phyloP scores from a whole-genome alignment of 2,888 invertebrate species.

The Eubasilissa splendida region DNA sequence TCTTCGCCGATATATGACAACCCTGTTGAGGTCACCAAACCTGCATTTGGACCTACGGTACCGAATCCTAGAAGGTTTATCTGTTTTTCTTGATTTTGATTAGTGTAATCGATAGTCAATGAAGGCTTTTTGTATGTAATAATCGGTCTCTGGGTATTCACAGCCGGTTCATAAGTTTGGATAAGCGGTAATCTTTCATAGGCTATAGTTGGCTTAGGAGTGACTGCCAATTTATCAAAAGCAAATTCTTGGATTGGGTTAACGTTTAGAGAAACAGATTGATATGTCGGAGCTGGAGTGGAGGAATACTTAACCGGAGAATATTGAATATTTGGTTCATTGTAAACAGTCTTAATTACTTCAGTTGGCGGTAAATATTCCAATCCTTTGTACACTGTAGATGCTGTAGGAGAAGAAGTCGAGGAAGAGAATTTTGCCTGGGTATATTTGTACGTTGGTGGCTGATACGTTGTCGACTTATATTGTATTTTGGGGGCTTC shows the following conservation, averaged over 20 bases:
- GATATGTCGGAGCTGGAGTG: constrained; percentile 49
- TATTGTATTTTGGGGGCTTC: constrained; percentile 43
- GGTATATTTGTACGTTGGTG: constrained; percentile 45
- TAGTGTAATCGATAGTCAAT: constrained; percentile 47
- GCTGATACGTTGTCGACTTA: constrained; percentile 52
- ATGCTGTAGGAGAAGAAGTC: constrained; percentile 41
- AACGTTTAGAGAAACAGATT: constrained; percentile 59
- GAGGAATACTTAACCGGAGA: constrained; percentile 48
- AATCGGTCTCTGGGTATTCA: constrained; percentile 61
- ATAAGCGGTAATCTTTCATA: constrained; percentile 53
- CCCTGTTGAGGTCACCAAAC: constrained; percentile 65
- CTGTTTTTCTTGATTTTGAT: constrained; percentile 67
- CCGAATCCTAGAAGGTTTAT: constrained; percentile 67
- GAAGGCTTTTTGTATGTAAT: constrained; percentile 58
- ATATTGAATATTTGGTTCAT: constrained; percentile 26
- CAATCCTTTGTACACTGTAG: constrained; percentile 49
- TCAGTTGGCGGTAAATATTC: constrained; percentile 63
- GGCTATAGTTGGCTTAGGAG: constrained; percentile 55
- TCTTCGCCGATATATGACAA: constrained; percentile 65
- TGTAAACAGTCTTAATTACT: constrained; percentile 54
- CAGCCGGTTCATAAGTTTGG: constrained; percentile 52
- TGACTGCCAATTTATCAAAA: constrained; percentile 60
- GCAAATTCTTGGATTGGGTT: constrained; percentile 65
- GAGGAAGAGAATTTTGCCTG: constrained; percentile 61
- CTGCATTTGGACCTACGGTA: constrained; percentile 69